Percentiles rank a stretch among this genome's conserved stretches.
Evolutionary conservation across 2,888 invertebrate species (phyloP).

Genomic region (Agriopis aurantiaria): DNA sequence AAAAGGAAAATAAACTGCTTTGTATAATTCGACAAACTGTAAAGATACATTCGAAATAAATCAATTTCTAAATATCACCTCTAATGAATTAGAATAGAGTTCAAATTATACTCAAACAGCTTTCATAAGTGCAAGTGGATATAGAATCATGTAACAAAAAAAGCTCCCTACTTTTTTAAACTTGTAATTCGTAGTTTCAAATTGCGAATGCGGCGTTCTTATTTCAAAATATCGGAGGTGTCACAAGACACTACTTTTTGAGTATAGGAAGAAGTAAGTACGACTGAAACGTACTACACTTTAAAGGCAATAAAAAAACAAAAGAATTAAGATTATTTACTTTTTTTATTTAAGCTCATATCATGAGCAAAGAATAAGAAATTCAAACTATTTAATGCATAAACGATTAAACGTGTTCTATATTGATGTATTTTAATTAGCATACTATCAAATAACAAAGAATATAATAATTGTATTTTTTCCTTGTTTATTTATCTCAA

Average conservation of each 20-base stretch:
- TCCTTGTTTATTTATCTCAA: too few species aligned
- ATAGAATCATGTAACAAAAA: slow-evolving; percentile 63
- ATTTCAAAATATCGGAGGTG: slow-evolving; percentile 86
- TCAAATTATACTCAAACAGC: slow-evolving; percentile 37
- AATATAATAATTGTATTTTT: too few species aligned
- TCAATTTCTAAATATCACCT: slow-evolving; percentile 14
- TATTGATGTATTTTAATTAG: too few species aligned
- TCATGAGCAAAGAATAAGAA: too few species aligned
- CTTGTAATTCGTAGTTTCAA: slow-evolving; percentile 85
- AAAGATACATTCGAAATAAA: slow-evolving; percentile 21
- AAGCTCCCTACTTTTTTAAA: slow-evolving; percentile 78
- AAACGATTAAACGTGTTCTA: too few species aligned
- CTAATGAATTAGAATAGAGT: slow-evolving; percentile 44
- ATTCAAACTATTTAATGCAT: too few species aligned
- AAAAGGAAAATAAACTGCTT: slow-evolving; percentile 85
- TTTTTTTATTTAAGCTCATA: not conserved
- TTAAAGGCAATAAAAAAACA: too few species aligned
- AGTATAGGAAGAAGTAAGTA: slow-evolving; percentile 63
- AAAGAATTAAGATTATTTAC: not conserved
- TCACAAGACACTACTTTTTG: slow-evolving; percentile 82
- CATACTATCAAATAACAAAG: too few species aligned
- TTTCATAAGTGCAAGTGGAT: slow-evolving; percentile 53
- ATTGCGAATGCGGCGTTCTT: slow-evolving; percentile 84
- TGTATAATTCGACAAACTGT: slow-evolving; percentile 71
- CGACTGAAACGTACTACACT: not conserved